Evolutionary conservation across 2,113 vertebrate species (phyloP).

Genomic region (Pungitius pungitius): DNA sequence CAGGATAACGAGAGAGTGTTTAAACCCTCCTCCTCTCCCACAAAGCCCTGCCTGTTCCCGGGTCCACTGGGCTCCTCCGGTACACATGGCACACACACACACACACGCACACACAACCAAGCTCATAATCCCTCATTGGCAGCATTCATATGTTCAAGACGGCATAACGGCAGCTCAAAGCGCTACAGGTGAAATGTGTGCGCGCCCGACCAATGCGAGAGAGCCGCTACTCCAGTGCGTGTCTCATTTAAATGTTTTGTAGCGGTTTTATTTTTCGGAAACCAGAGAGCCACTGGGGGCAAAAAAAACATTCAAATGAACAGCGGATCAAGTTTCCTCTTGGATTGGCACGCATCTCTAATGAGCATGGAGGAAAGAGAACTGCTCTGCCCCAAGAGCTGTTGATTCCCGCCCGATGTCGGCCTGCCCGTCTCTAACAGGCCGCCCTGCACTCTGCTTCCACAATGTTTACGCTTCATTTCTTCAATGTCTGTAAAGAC

Average conservation of each 20-base stretch:
- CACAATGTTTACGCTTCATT: constrained; percentile 72
- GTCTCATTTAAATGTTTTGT: constrained; percentile 60
- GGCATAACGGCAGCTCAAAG: neutral
- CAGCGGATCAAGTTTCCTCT: constrained; percentile 69
- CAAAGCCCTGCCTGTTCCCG: constrained; percentile 85
- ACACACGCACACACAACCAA: constrained; percentile 28
- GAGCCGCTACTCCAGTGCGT: neutral
- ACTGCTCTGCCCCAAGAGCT: constrained; percentile 56
- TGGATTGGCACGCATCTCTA: constrained; percentile 72
- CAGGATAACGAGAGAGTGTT: constrained; percentile 47
- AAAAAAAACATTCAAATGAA: constrained; percentile 64
- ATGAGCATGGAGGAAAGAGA: constrained; percentile 53
- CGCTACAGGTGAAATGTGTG: constrained; percentile 38
- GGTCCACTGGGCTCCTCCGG: constrained; percentile 85
- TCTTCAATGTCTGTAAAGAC: constrained; percentile 73
- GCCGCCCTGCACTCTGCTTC: constrained; percentile 62
- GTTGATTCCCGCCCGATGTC: constrained; percentile 62
- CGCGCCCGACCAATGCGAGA: constrained; percentile 12
- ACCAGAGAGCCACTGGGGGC: constrained; percentile 54
- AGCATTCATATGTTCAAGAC: constrained; percentile 11
- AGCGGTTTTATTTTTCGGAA: constrained; percentile 52
- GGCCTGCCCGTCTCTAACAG: constrained; percentile 61
- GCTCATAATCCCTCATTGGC: constrained; percentile 17
- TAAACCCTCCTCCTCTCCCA: constrained; percentile 66
- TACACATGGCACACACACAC: constrained; percentile 70